phyloP scores from a whole-genome alignment of 2,113 vertebrate species.

The Dissostichus mawsoni region DNA sequence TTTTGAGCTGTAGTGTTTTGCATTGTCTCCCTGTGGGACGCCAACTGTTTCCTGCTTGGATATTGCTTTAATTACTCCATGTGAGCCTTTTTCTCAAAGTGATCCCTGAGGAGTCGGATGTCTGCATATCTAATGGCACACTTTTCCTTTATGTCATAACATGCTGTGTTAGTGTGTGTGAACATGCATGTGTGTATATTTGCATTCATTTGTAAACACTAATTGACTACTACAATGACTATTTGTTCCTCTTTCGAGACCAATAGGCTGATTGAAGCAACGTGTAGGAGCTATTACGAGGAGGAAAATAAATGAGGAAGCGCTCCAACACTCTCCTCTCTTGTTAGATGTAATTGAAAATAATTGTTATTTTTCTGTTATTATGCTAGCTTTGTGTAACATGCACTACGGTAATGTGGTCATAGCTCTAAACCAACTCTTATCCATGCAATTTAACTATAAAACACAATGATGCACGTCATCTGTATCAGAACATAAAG shows the following conservation, averaged over 20 bases:
- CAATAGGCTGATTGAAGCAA: background rate
- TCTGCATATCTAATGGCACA: constrained; percentile 38
- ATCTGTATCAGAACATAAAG: too few relatives aligned
- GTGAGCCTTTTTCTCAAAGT: constrained; percentile 19
- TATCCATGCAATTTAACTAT: too few relatives aligned
- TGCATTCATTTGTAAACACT: constrained; percentile 17
- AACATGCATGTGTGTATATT: background rate
- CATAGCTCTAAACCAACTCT: too few relatives aligned
- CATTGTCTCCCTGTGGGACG: constrained; percentile 30
- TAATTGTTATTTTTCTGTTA: constrained; percentile 54
- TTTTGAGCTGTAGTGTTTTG: constrained; percentile 16
- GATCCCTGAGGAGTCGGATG: constrained; percentile 20
- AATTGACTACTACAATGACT: background rate
- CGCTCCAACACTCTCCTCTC: constrained; percentile 36
- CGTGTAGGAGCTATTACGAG: constrained; percentile 20
- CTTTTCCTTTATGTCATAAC: constrained; percentile 19
- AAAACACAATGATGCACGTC: too few relatives aligned
- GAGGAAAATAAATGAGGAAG: constrained; percentile 10
- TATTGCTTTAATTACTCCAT: constrained; percentile 63
- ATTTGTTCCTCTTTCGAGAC: background rate
- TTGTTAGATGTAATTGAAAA: constrained; percentile 69
- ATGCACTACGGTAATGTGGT: background rate
- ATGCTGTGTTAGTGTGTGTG: background rate
- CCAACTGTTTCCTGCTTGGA: constrained; percentile 49
- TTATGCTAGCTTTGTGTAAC: constrained; percentile 38